phyloP scores from a whole-genome alignment of 2,888 invertebrate species.

The Philopedon plagiatum region DNA sequence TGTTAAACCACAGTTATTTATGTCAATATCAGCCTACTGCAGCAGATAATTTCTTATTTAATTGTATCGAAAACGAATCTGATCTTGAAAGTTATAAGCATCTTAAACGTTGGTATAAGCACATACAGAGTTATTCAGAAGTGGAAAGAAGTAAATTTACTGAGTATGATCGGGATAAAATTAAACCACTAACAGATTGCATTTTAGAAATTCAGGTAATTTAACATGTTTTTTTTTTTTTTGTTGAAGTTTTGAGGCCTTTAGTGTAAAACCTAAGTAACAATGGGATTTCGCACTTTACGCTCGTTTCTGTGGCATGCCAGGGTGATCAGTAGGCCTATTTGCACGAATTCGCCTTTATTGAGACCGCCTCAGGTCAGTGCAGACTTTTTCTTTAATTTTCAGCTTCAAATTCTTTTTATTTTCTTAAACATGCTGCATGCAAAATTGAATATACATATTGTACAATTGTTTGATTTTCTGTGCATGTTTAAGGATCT shows the following conservation, averaged over 20 bases:
- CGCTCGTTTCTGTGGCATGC: conserved; percentile 63
- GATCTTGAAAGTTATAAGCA: conserved; percentile 57
- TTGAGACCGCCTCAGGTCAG: conserved; percentile 66
- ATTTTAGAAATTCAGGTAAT: conserved; percentile 62
- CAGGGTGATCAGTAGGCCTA: conserved; percentile 59
- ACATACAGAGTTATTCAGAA: conserved; percentile 74
- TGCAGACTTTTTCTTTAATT: conserved; percentile 57
- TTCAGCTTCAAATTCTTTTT: neutral
- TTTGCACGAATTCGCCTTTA: conserved; percentile 56
- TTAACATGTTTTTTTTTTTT: conserved; percentile 54
- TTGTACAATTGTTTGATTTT: too few relatives aligned
- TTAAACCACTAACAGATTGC: conserved; percentile 61
- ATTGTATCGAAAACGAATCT: conserved; percentile 17
- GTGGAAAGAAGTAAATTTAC: conserved; percentile 70
- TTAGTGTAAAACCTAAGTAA: conserved; percentile 29
- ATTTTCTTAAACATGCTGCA: neutral
- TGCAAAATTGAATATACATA: neutral
- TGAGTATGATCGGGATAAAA: conserved; percentile 65
- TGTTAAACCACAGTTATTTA: conserved; percentile 73
- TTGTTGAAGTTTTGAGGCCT: conserved; percentile 57
- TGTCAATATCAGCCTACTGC: conserved; percentile 72
- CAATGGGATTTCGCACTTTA: conserved; percentile 56
- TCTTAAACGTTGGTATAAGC: conserved; percentile 75
- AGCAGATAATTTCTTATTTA: conserved; percentile 69
- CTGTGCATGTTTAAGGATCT: too few relatives aligned